These are phyloP conservation scores for Gibbula magus DNA, from an alignment of 2,888 invertebrate genomes.

Conservation along the genomic window DNA sequence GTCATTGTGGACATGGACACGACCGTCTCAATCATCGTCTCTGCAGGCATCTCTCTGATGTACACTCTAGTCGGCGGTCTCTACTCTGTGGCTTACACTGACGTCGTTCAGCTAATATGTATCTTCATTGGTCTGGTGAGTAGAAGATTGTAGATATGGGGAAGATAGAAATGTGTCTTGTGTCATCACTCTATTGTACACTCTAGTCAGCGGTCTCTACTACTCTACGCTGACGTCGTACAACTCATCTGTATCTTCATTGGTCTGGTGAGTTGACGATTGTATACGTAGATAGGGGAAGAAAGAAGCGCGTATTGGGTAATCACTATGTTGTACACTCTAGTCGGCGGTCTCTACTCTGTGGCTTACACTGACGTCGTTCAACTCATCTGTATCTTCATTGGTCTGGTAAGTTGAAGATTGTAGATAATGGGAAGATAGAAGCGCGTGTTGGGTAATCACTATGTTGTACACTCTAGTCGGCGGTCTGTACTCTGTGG, in stretches of 20 bases:
- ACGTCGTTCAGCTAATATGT: constrained; percentile 97
- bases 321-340: constrained; percentile 96
- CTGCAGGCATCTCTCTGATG: constrained; percentile 94
- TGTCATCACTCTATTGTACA: constrained; percentile 98
- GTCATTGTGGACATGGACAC: constrained; percentile 98
- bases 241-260: constrained; percentile 98
- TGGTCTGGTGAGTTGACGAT: constrained; percentile 82
- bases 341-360: constrained; percentile 97
- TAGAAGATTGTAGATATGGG: constrained; percentile 32
- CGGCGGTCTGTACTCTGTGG: constrained; percentile 97
- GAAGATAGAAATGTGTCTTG: too few species aligned
- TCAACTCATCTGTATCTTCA: constrained; percentile 97
- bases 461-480: constrained; percentile 97
- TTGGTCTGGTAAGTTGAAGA: constrained; percentile 84
- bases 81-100: constrained; percentile 98
- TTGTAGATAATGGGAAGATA: too few species aligned
- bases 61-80: constrained; percentile 98
- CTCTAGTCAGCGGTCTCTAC: constrained; percentile 97
- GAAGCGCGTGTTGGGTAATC: too few species aligned
- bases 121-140: constrained; percentile 94
- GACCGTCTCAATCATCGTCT: constrained; percentile 92
- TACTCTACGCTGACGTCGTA: constrained; percentile 98
- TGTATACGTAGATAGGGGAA: too few species aligned
- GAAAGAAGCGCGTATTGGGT: too few species aligned
- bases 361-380: constrained; percentile 99